Evolutionary conservation across 2,113 vertebrate genomes (phyloP), one percentile per base, ranked within the genome.

Genomic region (Siniperca chuatsi): DNA sequence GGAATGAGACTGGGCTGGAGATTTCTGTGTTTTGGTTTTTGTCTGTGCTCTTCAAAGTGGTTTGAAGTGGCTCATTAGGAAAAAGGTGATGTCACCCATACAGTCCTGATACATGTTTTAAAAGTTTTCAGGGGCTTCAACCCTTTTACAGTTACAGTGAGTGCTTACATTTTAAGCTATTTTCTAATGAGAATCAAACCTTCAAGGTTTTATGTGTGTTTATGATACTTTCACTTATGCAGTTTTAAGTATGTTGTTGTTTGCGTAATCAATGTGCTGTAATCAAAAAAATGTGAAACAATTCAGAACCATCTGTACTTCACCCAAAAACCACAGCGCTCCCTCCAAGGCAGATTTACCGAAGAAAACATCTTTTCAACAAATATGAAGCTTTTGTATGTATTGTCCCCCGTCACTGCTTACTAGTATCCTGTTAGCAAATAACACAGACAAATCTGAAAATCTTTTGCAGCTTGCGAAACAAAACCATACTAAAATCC

Each of bases 331-430:
- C 50, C 54, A 54, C 54, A 52, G 9, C 11, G 25, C 66, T 71
- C 35, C 57, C 6, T 68, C 13, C 29, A 10, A 54, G 16, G n/a
- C 42, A 75, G 75, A 78, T 71, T 66, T 60, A 70, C 8, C 64
- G 48, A 42, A 58, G 20, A 70, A 79, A 90, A 85, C 33, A 80
- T 89, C 58, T 86, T 75, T 57, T 61, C 57, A 86, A 9, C 52
- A 58, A 81, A 87, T 70, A 9, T 48, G 60, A 50, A 23, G 20
- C 4, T 44, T 57, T 71, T 62, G 60, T 46, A 4, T 69, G 55
- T 52, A 20, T 52, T 25, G 21, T 74, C 44, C 20, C 29, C 6
- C 16, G 60, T 61, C 44, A 9, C 12, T 72, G 65, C 5, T 37
- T 37, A 37, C 35, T 60, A 65, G 58, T 16, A n/a, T n/a, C 29